phyloP scores from a whole-genome alignment of 2,113 vertebrate species.

The Neogale vison region DNA sequence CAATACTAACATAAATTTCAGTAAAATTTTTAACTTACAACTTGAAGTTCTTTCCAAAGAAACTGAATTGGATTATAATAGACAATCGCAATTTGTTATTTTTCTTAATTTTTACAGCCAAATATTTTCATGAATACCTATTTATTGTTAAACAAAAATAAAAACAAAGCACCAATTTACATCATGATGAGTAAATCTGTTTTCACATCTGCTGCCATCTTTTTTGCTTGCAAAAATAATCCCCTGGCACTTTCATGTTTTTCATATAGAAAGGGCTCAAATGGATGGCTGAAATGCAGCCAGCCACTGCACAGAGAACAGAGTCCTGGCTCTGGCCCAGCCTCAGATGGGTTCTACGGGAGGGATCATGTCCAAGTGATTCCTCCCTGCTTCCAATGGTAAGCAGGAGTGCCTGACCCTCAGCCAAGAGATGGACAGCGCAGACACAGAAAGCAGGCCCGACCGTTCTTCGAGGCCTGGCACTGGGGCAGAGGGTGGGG shows the following conservation, averaged over 20 bases:
- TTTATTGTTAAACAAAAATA: slow-evolving; percentile 45
- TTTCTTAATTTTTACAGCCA: slow-evolving; percentile 51
- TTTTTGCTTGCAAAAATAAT: slow-evolving; percentile 45
- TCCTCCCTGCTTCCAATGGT: background rate
- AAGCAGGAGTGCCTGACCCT: background rate
- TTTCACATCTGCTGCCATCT: slow-evolving; percentile 51
- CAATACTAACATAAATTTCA: background rate
- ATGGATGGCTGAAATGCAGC: background rate
- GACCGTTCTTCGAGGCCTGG: background rate
- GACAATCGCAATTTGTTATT: slow-evolving; percentile 33
- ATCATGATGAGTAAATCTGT: slow-evolving; percentile 56
- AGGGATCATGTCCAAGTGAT: background rate
- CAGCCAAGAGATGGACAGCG: background rate
- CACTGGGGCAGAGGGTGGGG: background rate
- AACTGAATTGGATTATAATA: slow-evolving; percentile 26
- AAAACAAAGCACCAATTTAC: slow-evolving; percentile 56
- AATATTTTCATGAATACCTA: slow-evolving; percentile 56
- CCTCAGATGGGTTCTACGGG: background rate
- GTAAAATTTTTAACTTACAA: background rate
- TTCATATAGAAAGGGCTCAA: slow-evolving; percentile 23
- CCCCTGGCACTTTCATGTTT: slow-evolving; percentile 22
- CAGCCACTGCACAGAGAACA: background rate
- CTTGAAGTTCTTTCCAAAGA: slow-evolving; percentile 39
- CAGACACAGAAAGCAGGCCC: background rate
- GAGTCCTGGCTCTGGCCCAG: background rate